Percentiles rank a stretch among this genome's conserved stretches.
Conservation (phyloP, 2,888 invertebrate genomes). For the Drosophila dives region DNA sequence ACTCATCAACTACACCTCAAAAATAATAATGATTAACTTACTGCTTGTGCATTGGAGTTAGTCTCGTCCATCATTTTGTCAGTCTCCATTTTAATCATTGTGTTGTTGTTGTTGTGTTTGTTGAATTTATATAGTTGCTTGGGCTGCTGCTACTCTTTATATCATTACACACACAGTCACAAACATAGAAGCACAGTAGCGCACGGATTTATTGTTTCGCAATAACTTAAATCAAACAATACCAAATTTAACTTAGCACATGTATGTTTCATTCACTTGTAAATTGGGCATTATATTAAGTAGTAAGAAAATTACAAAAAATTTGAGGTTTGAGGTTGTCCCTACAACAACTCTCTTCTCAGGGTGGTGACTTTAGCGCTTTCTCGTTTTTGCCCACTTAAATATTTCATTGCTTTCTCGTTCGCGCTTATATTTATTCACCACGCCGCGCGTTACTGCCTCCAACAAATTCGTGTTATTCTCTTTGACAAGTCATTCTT, state of each 20-base stretch:
- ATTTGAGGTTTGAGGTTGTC: slow-evolving; percentile 55
- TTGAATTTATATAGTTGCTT: slow-evolving; percentile 57
- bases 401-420: slow-evolving; percentile 61
- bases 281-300: slow-evolving; percentile 44
- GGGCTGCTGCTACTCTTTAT: slow-evolving; percentile 48
- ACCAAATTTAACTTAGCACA: slow-evolving; percentile 33
- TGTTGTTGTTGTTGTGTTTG: slow-evolving; percentile 57
- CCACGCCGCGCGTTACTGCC: slow-evolving; percentile 66
- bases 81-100: slow-evolving; percentile 94
- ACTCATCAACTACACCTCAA: slow-evolving; percentile 34
- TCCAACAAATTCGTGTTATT: slow-evolving; percentile 59
- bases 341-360: slow-evolving; percentile 61
- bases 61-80: slow-evolving; percentile 95
- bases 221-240: slow-evolving; percentile 44
- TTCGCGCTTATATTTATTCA: slow-evolving; percentile 65
- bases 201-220: slow-evolving; percentile 40
- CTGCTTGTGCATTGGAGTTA: slow-evolving; percentile 88
- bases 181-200: slow-evolving; percentile 7
- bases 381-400: slow-evolving; percentile 64
- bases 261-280: slow-evolving; percentile 29
- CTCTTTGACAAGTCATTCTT: slow-evolving; percentile 67
- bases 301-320: slow-evolving; percentile 54
- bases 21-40: slow-evolving; percentile 68
- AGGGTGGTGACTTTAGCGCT: slow-evolving; percentile 65
- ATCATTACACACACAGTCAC: slow-evolving; percentile 40